Conservation (phyloP, 2,113 vertebrate species). For the Thalassoma bifasciatum region DNA sequence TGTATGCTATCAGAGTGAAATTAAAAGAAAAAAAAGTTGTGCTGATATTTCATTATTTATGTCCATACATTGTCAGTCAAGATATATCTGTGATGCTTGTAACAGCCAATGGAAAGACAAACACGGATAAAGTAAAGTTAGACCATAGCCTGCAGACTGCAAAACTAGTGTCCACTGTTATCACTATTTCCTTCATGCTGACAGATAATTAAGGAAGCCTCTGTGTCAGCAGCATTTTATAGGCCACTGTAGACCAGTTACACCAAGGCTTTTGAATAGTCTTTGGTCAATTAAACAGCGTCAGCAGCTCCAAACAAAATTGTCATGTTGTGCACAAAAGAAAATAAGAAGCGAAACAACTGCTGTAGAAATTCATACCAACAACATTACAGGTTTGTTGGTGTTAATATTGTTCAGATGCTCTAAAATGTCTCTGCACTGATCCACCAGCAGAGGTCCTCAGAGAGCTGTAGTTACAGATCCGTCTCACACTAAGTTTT, state of each 20-base stretch:
- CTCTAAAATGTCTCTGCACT: conserved; percentile 7
- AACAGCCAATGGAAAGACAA: background rate
- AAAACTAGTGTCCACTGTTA: background rate
- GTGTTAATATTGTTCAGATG: background rate
- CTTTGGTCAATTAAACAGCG: background rate
- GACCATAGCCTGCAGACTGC: background rate
- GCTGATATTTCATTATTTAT: background rate
- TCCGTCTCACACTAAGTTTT: background rate
- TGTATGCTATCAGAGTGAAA: background rate
- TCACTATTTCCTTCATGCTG: conserved; percentile 1
- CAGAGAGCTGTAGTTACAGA: conserved; percentile 36
- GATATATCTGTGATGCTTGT: background rate
- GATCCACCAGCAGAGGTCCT: conserved; percentile 58
- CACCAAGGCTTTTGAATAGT: background rate
- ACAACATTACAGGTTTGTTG: too few relatives aligned
- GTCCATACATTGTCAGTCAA: background rate
- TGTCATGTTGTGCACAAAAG: background rate
- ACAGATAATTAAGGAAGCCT: conserved; percentile 25
- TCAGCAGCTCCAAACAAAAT: background rate
- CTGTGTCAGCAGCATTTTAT: conserved; percentile 21
- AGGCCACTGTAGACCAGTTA: conserved; percentile 38
- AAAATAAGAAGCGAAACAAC: background rate
- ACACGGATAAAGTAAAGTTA: background rate
- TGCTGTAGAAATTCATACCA: background rate
- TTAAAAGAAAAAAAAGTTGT: background rate